A percentile compares a stretch with the other conserved stretches of the same genome.
Evolutionary conservation across 2,888 invertebrate species (phyloP).

Genomic region (Smittia sp.): DNA sequence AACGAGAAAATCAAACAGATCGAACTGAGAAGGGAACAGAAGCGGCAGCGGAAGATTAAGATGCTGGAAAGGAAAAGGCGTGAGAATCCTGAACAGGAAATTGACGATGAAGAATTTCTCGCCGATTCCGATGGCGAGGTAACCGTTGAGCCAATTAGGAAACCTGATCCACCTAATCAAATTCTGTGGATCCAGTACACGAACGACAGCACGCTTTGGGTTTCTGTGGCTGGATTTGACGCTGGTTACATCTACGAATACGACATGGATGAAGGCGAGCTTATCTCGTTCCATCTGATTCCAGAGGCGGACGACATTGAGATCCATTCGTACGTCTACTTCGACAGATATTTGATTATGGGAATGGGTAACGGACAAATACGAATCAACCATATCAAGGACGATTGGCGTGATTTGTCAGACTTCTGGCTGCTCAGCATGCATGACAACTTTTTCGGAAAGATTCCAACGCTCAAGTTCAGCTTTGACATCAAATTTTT

Average conservation of each 20-base stretch:
- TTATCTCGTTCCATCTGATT: constrained; percentile 55
- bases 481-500: constrained; percentile 59
- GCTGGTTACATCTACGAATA: constrained; percentile 67
- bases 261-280: constrained; percentile 53
- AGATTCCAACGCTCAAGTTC: constrained; percentile 62
- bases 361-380: constrained; percentile 63
- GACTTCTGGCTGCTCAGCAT: constrained; percentile 69
- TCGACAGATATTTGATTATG: constrained; percentile 58
- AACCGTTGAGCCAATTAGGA: constrained; percentile 56
- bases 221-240: constrained; percentile 64
- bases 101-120: constrained; percentile 58
- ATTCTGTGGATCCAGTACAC: constrained; percentile 61
- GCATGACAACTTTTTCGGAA: constrained; percentile 72
- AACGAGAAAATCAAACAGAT: constrained; percentile 61
- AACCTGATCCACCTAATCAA: constrained; percentile 59
- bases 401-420: constrained; percentile 57
- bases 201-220: constrained; percentile 57
- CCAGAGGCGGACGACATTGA: constrained; percentile 59
- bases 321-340: constrained; percentile 57
- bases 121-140: constrained; percentile 60
- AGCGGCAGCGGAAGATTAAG: constrained; percentile 56
- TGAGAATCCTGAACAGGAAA: constrained; percentile 60
- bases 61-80: constrained; percentile 60
- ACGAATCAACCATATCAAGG: constrained; percentile 57
- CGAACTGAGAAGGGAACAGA: constrained; percentile 55